These are phyloP conservation scores for Pilophorus perplexus DNA, from an alignment of 2,888 invertebrate genomes.

Conservation along the genomic window DNA sequence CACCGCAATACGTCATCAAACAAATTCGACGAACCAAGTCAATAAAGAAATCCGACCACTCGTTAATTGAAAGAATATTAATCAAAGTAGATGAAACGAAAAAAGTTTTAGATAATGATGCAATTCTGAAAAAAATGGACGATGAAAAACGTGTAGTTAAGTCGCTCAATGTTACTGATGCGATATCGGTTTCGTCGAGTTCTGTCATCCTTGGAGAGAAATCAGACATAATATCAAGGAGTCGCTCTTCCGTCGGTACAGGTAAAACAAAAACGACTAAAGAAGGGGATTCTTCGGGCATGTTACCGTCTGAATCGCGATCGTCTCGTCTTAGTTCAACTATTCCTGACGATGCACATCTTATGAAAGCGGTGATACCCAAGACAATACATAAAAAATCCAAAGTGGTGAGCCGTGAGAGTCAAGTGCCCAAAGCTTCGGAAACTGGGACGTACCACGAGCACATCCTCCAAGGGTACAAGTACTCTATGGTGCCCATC, in stretches of 20 bases:
- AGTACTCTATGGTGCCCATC: conserved; percentile 21
- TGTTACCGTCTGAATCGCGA: too few species aligned
- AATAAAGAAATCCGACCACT: conserved; percentile 2
- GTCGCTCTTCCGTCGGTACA: too few species aligned
- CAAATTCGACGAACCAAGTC: conserved; percentile 21
- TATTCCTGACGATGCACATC: too few species aligned
- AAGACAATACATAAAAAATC: too few species aligned
- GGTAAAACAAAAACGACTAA: too few species aligned
- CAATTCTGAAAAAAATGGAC: conserved; percentile 5
- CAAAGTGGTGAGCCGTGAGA: conserved; percentile 13
- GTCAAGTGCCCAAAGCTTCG: background rate
- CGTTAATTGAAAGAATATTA: conserved; percentile 1
- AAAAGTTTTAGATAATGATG: background rate
- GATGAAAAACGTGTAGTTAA: background rate
- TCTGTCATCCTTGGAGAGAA: too few species aligned
- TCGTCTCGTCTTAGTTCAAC: too few species aligned
- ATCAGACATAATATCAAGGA: too few species aligned
- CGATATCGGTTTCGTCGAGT: too few species aligned
- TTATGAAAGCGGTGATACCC: too few species aligned
- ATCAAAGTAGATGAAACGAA: background rate
- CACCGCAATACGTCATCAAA: conserved; percentile 20
- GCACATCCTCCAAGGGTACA: conserved; percentile 16
- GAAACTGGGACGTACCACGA: background rate
- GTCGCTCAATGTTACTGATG: too few species aligned
- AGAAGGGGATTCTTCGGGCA: too few species aligned